These are phyloP conservation scores for Euglossa dilemma DNA, from an alignment of 1,140 invertebrate species.

Conservation along the genomic window DNA sequence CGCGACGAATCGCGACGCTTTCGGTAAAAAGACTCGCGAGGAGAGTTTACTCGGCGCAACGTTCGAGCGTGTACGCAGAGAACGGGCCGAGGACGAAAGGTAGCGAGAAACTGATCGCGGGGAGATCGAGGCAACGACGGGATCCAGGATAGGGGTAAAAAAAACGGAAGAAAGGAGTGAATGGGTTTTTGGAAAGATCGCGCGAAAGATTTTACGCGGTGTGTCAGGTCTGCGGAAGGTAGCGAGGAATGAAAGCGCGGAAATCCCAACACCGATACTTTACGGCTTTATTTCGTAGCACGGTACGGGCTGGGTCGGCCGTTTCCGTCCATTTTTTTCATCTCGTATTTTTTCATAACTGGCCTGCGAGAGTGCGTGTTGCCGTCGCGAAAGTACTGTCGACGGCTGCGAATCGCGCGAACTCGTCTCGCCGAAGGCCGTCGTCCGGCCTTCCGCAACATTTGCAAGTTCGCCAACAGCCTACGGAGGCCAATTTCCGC, in stretches of 20 bases:
- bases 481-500: not conserved
- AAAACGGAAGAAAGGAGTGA: no score
- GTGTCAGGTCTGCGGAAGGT: not conserved
- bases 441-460: not conserved
- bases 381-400: conserved; percentile 65
- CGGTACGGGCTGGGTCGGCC: conserved; percentile 34
- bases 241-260: conserved; percentile 48
- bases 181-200: not conserved
- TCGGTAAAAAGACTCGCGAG: no score
- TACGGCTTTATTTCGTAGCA: conserved; percentile 50
- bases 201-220: not conserved
- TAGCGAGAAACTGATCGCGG: no score
- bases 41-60: no score
- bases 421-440: not conserved
- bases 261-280: conserved; percentile 54
- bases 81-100: no score
- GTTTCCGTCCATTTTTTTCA: conserved; percentile 53
- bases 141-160: no score
- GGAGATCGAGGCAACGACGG: no score
- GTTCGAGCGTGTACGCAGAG: no score
- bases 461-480: not conserved
- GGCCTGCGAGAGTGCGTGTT: conserved; percentile 47
- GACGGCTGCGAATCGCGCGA: not conserved
- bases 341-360: conserved; percentile 71
- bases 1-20: conserved; percentile 11